A percentile compares a stretch with the other conserved stretches of the same genome.
Conservation (phyloP, 2,888 invertebrate species). For the Plemyria rubiginata region DNA sequence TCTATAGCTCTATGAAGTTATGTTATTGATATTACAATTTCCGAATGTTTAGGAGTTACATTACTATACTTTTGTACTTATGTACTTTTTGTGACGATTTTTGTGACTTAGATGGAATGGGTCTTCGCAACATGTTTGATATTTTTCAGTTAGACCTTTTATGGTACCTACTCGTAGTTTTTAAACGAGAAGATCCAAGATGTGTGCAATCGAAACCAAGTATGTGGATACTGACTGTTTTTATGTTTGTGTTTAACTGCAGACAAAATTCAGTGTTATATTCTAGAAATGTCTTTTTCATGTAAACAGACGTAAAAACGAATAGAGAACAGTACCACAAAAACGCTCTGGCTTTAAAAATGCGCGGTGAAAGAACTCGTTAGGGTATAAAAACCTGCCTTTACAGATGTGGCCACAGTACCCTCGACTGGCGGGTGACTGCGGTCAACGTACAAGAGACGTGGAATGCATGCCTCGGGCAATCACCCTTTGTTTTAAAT, state of each 20-base stretch:
- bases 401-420: slow-evolving; percentile 54
- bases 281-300: slow-evolving; percentile 30
- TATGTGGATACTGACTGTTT: background rate
- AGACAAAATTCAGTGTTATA: slow-evolving; percentile 31
- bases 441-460: slow-evolving; percentile 72
- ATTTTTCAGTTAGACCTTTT: too few species aligned
- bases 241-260: slow-evolving; percentile 24
- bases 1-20: too few species aligned
- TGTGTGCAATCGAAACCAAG: background rate
- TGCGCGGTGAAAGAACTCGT: slow-evolving; percentile 44
- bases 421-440: slow-evolving; percentile 66
- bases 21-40: too few species aligned
- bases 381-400: slow-evolving; percentile 44
- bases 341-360: slow-evolving; percentile 35
- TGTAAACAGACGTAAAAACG: slow-evolving; percentile 32
- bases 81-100: too few species aligned
- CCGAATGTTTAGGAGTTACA: too few species aligned
- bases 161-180: background rate
- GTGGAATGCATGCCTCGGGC: slow-evolving; percentile 65
- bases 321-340: slow-evolving; percentile 31
- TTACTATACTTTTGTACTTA: too few species aligned
- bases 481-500: slow-evolving; percentile 79
- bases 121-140: too few species aligned
- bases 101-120: too few species aligned
- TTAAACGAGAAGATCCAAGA: background rate